These are phyloP conservation scores for Caenorhabditis virilis DNA, from an alignment of 2,888 invertebrate genomes.

Conservation along the genomic window DNA sequence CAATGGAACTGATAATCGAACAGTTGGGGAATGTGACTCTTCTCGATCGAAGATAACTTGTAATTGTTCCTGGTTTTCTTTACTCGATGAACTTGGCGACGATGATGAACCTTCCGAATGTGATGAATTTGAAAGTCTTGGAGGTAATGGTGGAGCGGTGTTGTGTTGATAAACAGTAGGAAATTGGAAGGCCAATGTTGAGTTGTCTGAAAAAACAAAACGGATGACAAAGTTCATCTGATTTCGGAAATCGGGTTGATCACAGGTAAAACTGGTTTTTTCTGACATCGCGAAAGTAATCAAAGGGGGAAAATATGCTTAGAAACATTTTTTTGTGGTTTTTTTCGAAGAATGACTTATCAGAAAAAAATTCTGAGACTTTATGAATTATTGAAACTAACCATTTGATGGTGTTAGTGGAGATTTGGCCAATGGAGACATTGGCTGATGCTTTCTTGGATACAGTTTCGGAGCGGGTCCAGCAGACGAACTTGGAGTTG, in stretches of 20 bases:
- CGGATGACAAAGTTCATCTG: no score
- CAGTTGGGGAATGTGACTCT: slow-evolving; percentile 46
- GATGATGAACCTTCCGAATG: slow-evolving; percentile 7
- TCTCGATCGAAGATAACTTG: slow-evolving; percentile 12
- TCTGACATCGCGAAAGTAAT: no score
- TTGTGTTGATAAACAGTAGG: slow-evolving; percentile 14
- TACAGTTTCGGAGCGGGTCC: slow-evolving; percentile 25
- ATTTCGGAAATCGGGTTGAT: no score
- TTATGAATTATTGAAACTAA: no score
- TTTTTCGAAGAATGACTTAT: no score
- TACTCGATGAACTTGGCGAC: slow-evolving; percentile 14
- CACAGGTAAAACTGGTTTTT: no score
- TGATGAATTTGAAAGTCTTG: slow-evolving; percentile 16
- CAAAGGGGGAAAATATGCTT: no score
- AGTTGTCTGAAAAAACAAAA: slow-evolving; percentile 16
- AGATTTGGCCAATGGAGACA: slow-evolving; percentile 33
- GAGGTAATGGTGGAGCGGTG: slow-evolving; percentile 31
- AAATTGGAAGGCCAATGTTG: slow-evolving; percentile 34
- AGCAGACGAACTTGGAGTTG: slow-evolving; percentile 21
- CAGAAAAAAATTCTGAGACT: no score
- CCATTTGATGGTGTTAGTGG: slow-evolving; percentile 31
- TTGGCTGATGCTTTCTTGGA: slow-evolving; percentile 23
- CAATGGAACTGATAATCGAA: slow-evolving; percentile 44
- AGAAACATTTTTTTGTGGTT: no score
- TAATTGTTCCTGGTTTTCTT: slow-evolving; percentile 33